phyloP scores from a whole-genome alignment of 2,113 vertebrate species.

The Euleptes europaea region DNA sequence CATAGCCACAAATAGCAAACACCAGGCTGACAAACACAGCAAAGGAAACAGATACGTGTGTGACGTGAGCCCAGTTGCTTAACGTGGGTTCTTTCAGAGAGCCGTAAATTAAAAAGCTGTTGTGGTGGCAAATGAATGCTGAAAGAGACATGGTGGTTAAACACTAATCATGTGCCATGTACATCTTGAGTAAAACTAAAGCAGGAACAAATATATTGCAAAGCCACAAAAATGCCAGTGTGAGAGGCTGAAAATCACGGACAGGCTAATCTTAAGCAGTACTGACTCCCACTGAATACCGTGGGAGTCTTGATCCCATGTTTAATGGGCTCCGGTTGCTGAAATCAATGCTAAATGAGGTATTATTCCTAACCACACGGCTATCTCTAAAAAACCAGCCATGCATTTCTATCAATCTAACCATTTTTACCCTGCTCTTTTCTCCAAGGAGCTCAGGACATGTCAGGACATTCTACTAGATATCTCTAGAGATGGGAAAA shows the following conservation, averaged over 20 bases:
- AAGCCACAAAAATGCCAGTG: background rate
- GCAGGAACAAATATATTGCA: background rate
- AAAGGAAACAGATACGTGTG: conserved; percentile 84
- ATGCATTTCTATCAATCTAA: too few species aligned
- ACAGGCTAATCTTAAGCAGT: background rate
- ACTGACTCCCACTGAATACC: background rate
- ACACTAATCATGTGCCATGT: conserved; percentile 12
- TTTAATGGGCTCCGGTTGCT: too few species aligned
- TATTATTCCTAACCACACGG: background rate
- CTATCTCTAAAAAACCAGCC: too few species aligned
- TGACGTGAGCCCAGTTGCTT: conserved; percentile 86
- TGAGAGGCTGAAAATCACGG: background rate
- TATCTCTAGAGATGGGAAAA: background rate
- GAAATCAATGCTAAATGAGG: background rate
- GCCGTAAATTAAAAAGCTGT: conserved; percentile 92
- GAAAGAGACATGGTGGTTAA: conserved; percentile 63
- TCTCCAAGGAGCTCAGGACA: too few species aligned
- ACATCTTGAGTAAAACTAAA: background rate
- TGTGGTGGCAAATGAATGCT: conserved; percentile 97
- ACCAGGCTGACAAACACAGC: conserved; percentile 81
- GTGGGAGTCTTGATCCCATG: too few species aligned
- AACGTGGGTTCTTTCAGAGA: conserved; percentile 87
- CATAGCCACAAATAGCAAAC: conserved; percentile 87
- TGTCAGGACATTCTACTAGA: background rate
- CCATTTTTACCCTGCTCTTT: too few species aligned